Percentiles rank a stretch among this genome's conserved stretches.
Conservation (phyloP, 1,140 invertebrate genomes). For the Pseudomyrmex gracilis region DNA sequence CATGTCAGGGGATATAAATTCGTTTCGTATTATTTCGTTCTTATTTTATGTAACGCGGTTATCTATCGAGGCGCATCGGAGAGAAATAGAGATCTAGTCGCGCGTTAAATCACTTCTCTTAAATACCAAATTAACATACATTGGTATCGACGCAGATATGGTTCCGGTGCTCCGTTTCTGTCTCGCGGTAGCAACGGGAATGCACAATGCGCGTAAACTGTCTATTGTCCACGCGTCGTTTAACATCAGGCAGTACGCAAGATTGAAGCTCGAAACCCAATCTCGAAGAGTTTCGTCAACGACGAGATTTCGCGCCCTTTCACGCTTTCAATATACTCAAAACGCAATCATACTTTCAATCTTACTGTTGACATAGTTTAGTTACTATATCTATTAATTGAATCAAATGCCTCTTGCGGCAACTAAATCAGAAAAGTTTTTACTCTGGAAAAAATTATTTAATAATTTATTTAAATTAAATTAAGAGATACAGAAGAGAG, state of each 20-base stretch:
- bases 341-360: background rate
- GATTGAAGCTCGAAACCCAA: slow-evolving; percentile 18
- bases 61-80: slow-evolving; percentile 34
- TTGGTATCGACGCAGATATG: slow-evolving; percentile 68
- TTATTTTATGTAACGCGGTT: slow-evolving; percentile 47
- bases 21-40: slow-evolving; percentile 4
- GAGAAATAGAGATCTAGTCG: slow-evolving; percentile 7
- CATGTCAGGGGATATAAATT: slow-evolving; percentile 11
- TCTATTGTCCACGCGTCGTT: slow-evolving; percentile 78
- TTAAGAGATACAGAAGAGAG: too few species aligned
- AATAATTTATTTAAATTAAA: too few species aligned
- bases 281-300: slow-evolving; percentile 5
- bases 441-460: too few species aligned
- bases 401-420: too few species aligned
- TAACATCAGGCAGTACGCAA: slow-evolving; percentile 62
- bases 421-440: too few species aligned
- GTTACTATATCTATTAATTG: background rate
- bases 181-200: slow-evolving; percentile 52
- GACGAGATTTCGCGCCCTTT: background rate
- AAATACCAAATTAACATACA: slow-evolving; percentile 77
- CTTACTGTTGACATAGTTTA: background rate
- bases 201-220: slow-evolving; percentile 70
- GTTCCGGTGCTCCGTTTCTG: slow-evolving; percentile 51
- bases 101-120: slow-evolving; percentile 74
- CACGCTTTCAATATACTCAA: background rate